These are phyloP conservation scores for Virgularia gustaviana DNA, from an alignment of 92 coral and sea anemone genomes.

Conservation along the genomic window DNA sequence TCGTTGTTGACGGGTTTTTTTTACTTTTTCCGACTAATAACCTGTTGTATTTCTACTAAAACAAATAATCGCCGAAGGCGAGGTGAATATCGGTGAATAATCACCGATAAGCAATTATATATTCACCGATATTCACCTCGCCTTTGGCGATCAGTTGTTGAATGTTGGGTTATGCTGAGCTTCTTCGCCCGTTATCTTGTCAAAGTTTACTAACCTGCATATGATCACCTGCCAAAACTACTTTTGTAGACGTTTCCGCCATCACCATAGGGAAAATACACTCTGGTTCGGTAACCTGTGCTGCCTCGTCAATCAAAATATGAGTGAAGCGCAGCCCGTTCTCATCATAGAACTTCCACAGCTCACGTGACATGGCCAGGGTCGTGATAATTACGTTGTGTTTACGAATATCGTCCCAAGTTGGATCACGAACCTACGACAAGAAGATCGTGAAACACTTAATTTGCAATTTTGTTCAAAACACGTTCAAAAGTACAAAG, in stretches of 20 bases:
- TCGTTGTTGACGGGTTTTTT: too few species aligned
- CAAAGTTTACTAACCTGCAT: conserved; percentile 67
- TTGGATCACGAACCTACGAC: conserved; percentile 38
- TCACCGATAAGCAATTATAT: too few species aligned
- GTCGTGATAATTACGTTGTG: conserved; percentile 80
- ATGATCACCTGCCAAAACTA: conserved; percentile 89
- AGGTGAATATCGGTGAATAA: too few species aligned
- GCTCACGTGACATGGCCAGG: conserved; percentile 64
- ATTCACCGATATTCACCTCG: too few species aligned
- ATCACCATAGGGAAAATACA: conserved; percentile 66
- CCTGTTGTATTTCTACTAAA: too few species aligned
- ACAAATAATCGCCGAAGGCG: too few species aligned
- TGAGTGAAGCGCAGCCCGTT: conserved; percentile 60
- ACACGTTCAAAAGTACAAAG: background rate
- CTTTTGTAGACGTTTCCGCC: conserved; percentile 79
- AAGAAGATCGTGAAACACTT: background rate
- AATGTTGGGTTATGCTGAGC: too few species aligned
- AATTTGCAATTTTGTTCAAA: background rate
- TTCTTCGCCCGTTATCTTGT: too few species aligned
- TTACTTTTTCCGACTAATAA: too few species aligned
- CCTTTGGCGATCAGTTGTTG: too few species aligned
- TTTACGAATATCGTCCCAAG: conserved; percentile 52
- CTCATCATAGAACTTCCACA: conserved; percentile 39
- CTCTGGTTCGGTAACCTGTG: conserved; percentile 94
- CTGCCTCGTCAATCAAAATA: conserved; percentile 92